Base-by-base conservation (phyloP, 2,113 vertebrate genomes). In the Chaetops frenatus region DNA sequence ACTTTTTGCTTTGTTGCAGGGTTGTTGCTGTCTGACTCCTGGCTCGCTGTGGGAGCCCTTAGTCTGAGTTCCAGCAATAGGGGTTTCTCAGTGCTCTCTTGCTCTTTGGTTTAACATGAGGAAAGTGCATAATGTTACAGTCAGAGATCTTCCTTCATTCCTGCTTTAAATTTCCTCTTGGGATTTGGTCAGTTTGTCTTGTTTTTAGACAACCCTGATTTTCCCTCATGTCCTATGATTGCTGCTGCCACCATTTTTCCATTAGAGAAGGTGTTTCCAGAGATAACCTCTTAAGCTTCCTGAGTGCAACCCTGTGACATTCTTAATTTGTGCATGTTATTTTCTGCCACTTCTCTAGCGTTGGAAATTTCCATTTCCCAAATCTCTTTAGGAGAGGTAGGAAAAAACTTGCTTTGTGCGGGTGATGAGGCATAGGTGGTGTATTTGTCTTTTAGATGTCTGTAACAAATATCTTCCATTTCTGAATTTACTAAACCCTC, bases 311-410 rank as follows among this genome's bases (percentile, higher is more conserved):
- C 42, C 58, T 73, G 24, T 95, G 90, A 54, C 74, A 70, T 76
- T 88, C 92, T 88, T 92, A 58, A 90, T 94, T 93, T 61, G 33
- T 77, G 22, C 71, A 11, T 82, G 74, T 88, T 90, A 66, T 86
- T 93, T 95, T 95, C 58, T 94, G 47, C 81, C 36, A 57, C 65
- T 93, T 93, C 47, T 85, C 48, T 56, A 67, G 61, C 4, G 5
- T 12, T 92, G 88, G 92, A 95, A 96, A 90, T 83, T 96, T 97
- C 95, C 92, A 86, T 93, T 94, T 94, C 82, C 92, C 38, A 83
- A 88, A 86, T 95, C 67, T 33, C 82, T 92, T 94, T 88, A 95
- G 82, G 42, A 72, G 54, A 61, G 31, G 53, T 5, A 66, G 85
- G 88, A 65, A 72, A 94, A 94, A 93, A 11, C 11, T 65, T 7